A percentile compares a stretch with the other conserved stretches of the same genome.
Evolutionary conservation across 2,113 vertebrate species (phyloP).

Genomic region (Pagrus major): DNA sequence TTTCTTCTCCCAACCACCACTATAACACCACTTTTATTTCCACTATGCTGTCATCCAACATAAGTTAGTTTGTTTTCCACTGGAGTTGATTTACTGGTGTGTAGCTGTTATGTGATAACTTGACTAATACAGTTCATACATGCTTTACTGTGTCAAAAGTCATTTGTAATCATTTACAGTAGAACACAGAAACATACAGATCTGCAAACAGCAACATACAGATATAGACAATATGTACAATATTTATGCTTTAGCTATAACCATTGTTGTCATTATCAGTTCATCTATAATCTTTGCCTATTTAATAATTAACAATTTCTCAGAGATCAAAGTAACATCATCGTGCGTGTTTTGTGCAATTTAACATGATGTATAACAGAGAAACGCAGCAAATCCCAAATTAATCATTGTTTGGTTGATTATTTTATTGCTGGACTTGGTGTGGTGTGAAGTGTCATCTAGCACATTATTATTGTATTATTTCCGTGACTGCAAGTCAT

Average conservation of each 20-base stretch:
- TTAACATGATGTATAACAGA: neutral
- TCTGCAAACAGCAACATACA: neutral
- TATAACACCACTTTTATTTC: conserved; percentile 40
- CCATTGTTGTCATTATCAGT: neutral
- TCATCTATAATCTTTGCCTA: too few relatives aligned
- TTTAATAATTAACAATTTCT: neutral
- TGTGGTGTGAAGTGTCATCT: neutral
- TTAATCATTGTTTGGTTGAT: neutral
- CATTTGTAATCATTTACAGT: conserved; percentile 1
- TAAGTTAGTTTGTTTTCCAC: conserved; percentile 28
- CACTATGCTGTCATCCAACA: conserved; percentile 30
- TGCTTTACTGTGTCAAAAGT: neutral
- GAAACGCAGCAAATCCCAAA: neutral
- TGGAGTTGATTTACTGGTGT: conserved; percentile 25
- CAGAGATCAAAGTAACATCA: neutral
- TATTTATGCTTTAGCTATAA: neutral
- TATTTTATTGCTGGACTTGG: too few relatives aligned
- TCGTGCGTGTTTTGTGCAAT: neutral
- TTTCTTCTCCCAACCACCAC: conserved; percentile 8
- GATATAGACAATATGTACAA: neutral
- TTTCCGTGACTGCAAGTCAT: neutral
- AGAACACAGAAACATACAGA: neutral
- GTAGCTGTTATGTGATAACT: conserved; percentile 23
- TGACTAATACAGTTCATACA: too few relatives aligned
- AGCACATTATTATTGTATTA: neutral